A percentile compares a stretch with the other conserved stretches of the same genome.
Evolutionary conservation across 2,113 vertebrate species (phyloP).

Genomic region (Ophiodon elongatus): DNA sequence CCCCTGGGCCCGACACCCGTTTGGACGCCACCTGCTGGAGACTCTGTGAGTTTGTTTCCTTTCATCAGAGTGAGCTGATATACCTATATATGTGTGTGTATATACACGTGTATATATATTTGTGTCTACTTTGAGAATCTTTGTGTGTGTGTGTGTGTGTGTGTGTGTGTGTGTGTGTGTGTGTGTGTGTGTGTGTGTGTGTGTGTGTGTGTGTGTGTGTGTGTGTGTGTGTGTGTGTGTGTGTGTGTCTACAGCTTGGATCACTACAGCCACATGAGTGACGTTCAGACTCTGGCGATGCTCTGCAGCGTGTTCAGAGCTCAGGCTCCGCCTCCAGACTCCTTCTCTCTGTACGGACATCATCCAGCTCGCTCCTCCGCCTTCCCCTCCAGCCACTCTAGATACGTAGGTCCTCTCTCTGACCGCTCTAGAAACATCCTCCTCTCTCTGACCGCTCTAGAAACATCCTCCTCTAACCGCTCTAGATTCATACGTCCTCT

Average conservation of each 20-base stretch:
- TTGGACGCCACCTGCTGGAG: constrained; percentile 95
- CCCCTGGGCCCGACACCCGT: constrained; percentile 97
- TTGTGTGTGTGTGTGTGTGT: neutral
- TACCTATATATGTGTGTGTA: neutral
- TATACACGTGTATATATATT: neutral
- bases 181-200: neutral
- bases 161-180: neutral
- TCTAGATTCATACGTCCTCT: too few species aligned
- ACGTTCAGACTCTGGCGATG: constrained; percentile 97
- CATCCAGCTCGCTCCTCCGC: constrained; percentile 84
- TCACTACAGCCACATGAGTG: constrained; percentile 95
- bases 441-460: too few species aligned
- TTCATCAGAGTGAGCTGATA: neutral
- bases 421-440: too few species aligned
- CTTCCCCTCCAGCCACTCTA: constrained; percentile 85
- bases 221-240: constrained; percentile 10
- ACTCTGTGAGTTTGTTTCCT: constrained; percentile 88
- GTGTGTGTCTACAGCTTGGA: constrained; percentile 86
- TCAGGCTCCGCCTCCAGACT: constrained; percentile 88
- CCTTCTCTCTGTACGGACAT: constrained; percentile 80
- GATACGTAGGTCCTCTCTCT: constrained; percentile 91
- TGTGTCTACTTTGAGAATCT: too few species aligned
- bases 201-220: constrained; percentile 1
- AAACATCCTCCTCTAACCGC: too few species aligned
- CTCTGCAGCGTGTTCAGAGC: constrained; percentile 95